Evolutionary conservation across 92 coral and sea anemone species (phyloP).

Genomic region (Micromussa lordhowensis): DNA sequence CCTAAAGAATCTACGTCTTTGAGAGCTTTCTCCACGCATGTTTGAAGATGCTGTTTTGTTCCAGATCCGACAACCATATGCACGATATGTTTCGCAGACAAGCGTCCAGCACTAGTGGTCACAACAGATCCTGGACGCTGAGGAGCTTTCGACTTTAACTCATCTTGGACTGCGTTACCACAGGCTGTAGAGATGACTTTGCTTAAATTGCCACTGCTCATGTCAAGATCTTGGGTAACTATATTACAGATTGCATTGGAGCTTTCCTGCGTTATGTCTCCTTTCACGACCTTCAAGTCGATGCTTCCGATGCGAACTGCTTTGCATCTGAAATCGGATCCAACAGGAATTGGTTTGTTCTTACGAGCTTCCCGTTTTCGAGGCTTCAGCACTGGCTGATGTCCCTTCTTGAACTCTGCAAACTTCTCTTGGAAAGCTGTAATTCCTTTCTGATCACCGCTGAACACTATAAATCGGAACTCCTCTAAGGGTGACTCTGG

Average conservation of each 20-base stretch:
- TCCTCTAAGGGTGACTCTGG: constrained; percentile 40
- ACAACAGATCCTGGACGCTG: constrained; percentile 16
- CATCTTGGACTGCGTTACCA: constrained; percentile 13
- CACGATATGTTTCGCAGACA: constrained; percentile 4
- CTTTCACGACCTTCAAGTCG: constrained; percentile 2
- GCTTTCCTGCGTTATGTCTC: constrained; percentile 22
- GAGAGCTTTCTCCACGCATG: constrained; percentile 34
- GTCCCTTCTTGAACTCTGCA: constrained; percentile 8
- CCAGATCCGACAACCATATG: constrained; percentile 38
- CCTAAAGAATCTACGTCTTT: constrained; percentile 19
- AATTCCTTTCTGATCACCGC: constrained; percentile 21
- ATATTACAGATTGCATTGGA: constrained; percentile 39
- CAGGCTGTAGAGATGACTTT: constrained; percentile 5
- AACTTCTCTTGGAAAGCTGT: constrained; percentile 17
- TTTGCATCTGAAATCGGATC: not conserved
- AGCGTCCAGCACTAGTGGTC: constrained; percentile 6
- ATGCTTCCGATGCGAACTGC: not conserved
- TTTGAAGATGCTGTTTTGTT: constrained; percentile 32
- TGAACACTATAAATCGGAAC: constrained; percentile 32
- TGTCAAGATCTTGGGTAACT: constrained; percentile 17
- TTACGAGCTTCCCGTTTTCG: not conserved
- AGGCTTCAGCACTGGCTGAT: not conserved
- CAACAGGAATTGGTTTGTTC: not conserved
- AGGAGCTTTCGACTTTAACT: not conserved
- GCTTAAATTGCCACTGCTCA: constrained; percentile 36